Evolutionary conservation across 2,797 vertebrate species (phyloP), one percentile per base, ranked within the genome.

Genomic region (Sphenopsis melanotis): DNA sequence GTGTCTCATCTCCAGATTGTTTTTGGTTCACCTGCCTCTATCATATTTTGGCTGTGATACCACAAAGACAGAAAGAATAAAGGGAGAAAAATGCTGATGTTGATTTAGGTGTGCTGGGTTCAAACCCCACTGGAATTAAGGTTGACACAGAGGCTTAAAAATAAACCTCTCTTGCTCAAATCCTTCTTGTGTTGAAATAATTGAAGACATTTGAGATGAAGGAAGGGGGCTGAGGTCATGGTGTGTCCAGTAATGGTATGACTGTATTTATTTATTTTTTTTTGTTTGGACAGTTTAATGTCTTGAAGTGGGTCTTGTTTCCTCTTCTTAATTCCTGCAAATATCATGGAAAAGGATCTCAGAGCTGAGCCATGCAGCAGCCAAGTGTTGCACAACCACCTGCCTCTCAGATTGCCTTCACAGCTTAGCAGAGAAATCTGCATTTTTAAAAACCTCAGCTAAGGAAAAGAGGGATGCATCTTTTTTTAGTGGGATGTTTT

Each of bases 291-390:
- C 76, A 92, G 37, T 91, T 95, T 89, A 80, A 91, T 60, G 42
- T 78, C 79, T 94, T 86, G 64, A 95, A 96, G 96, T 90, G 69
- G 76, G 50, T 89, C 91, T 88, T 94, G 89, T 94, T 96, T 96
- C 94, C 93, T 95, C 87, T 69, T 90, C 90, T 86, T 96, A 96
- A 94, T 92, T 94, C 95, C 76, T 91, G 89, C 83, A 94, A 88
- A 86, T 83, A 91, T 71, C 49, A 83, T 4, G 26, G 82, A 47
- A 88, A 78, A 87, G 89, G 76, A 83, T 87, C 84, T 91, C 68
- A 42, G 57, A 77, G 79, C 75, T 85, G 79, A 92, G 76, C 78
- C 81, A 2, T 10, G 36, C 83, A 69, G 63, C 63, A 96, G 92
- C 93, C 91, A 95, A 96, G 82, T 81, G 82, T 96, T 96, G 89